phyloP scores from a whole-genome alignment of 2,888 invertebrate genomes.

The Galerucella pusilla region DNA sequence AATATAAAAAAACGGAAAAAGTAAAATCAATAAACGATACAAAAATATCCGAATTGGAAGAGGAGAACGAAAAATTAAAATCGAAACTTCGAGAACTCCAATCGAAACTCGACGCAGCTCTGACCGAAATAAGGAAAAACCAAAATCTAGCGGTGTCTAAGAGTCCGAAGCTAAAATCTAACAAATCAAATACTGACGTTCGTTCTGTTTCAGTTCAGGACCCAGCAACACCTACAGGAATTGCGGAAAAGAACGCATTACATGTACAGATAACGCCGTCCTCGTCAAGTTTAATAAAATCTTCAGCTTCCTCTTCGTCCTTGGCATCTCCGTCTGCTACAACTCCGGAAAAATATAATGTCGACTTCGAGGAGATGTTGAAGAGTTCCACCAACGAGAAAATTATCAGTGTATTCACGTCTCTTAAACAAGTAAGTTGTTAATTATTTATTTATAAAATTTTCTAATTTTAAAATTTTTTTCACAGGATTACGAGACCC shows the following conservation, averaged over 20 bases:
- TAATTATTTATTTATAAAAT: too few species aligned
- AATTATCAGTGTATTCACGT: conserved; percentile 44
- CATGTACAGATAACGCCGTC: conserved; percentile 50
- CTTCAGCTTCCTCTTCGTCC: conserved; percentile 27
- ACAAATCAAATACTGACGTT: conserved; percentile 57
- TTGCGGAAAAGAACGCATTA: conserved; percentile 56
- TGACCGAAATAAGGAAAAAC: conserved; percentile 59
- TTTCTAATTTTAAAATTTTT: neutral
- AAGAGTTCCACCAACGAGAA: conserved; percentile 38
- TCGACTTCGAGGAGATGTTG: conserved; percentile 38
- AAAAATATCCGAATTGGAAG: conserved; percentile 65
- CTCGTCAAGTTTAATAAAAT: conserved; percentile 14
- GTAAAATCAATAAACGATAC: conserved; percentile 62
- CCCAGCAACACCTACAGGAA: conserved; percentile 60
- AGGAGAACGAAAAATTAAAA: conserved; percentile 59
- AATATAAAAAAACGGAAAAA: conserved; percentile 48
- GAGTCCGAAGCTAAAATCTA: conserved; percentile 47
- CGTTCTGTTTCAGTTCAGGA: conserved; percentile 62
- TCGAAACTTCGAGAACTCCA: conserved; percentile 57
- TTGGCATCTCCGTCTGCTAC: conserved; percentile 35
- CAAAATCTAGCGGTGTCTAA: conserved; percentile 58
- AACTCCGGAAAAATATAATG: conserved; percentile 41
- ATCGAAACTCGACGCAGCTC: conserved; percentile 57
- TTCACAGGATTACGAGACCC: conserved; percentile 46
- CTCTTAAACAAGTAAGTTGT: conserved; percentile 23